Evolutionary conservation across 2,797 vertebrate genomes (phyloP).

Genomic region (Basileuterus tristriatus): DNA sequence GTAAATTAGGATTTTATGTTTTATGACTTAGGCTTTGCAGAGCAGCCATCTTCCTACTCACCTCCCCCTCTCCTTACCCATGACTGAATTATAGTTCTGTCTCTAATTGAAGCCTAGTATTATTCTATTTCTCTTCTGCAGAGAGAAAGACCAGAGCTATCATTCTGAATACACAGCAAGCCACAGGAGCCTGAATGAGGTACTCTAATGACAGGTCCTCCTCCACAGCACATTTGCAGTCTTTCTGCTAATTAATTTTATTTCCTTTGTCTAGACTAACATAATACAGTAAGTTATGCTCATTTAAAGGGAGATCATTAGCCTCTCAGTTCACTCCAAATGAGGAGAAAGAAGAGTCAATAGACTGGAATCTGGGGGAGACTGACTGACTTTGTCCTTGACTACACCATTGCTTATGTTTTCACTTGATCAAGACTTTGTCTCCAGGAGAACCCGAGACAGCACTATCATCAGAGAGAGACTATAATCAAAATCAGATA

Average conservation of each 20-base stretch:
- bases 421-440: slow-evolving; percentile 31
- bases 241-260: slow-evolving; percentile 73
- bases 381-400: slow-evolving; percentile 42
- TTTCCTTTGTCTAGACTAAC: slow-evolving; percentile 75
- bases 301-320: not conserved
- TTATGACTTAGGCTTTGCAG: slow-evolving; percentile 56
- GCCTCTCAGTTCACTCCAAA: slow-evolving; percentile 46
- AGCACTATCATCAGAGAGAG: slow-evolving; percentile 22
- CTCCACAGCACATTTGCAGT: slow-evolving; percentile 70
- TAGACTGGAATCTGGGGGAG: slow-evolving; percentile 48
- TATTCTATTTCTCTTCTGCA: slow-evolving; percentile 63
- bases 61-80: slow-evolving; percentile 28
- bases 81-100: slow-evolving; percentile 61
- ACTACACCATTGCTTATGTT: slow-evolving; percentile 46
- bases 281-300: slow-evolving; percentile 36
- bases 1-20: slow-evolving; percentile 56
- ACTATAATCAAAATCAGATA: slow-evolving; percentile 57
- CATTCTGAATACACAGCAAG: slow-evolving; percentile 66
- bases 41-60: slow-evolving; percentile 9
- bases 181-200: slow-evolving; percentile 72
- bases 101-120: slow-evolving; percentile 66
- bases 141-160: slow-evolving; percentile 69
- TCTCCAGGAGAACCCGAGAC: slow-evolving; percentile 20
- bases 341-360: slow-evolving; percentile 41
- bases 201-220: slow-evolving; percentile 72